phyloP scores from a whole-genome alignment of 2,888 invertebrate genomes.

The Hydrotaea diabolus region DNA sequence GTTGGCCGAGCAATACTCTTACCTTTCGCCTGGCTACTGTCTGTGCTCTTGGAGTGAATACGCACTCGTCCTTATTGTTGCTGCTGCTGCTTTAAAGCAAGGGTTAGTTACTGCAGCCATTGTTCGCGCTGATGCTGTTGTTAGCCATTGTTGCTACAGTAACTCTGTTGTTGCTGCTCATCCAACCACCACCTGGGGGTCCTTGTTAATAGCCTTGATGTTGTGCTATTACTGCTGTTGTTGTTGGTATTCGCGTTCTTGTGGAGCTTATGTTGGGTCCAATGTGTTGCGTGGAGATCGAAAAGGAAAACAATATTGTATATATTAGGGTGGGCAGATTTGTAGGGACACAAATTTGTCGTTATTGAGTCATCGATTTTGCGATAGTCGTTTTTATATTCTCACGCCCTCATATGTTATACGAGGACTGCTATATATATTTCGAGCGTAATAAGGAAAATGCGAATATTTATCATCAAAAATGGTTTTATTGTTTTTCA shows the following conservation, averaged over 20 bases:
- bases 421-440: too few relatives aligned
- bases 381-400: too few relatives aligned
- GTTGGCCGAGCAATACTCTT: neutral
- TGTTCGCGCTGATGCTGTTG: neutral
- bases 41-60: neutral
- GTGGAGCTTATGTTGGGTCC: neutral
- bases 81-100: neutral
- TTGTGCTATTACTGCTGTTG: conserved; percentile 14
- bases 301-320: conserved; percentile 38
- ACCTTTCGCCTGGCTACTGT: neutral
- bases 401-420: too few relatives aligned
- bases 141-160: neutral
- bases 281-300: conserved; percentile 29
- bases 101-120: neutral
- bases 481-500: too few relatives aligned
- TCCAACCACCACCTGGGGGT: conserved; percentile 45
- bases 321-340: too few relatives aligned
- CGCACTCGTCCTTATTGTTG: neutral
- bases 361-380: too few relatives aligned
- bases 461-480: too few relatives aligned
- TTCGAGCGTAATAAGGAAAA: too few relatives aligned
- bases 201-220: conserved; percentile 63
- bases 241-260: conserved; percentile 36
- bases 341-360: too few relatives aligned
- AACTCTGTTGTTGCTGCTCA: neutral